Evolutionary conservation across 2,113 vertebrate genomes (phyloP).

Genomic region (Pholis gunnellus): DNA sequence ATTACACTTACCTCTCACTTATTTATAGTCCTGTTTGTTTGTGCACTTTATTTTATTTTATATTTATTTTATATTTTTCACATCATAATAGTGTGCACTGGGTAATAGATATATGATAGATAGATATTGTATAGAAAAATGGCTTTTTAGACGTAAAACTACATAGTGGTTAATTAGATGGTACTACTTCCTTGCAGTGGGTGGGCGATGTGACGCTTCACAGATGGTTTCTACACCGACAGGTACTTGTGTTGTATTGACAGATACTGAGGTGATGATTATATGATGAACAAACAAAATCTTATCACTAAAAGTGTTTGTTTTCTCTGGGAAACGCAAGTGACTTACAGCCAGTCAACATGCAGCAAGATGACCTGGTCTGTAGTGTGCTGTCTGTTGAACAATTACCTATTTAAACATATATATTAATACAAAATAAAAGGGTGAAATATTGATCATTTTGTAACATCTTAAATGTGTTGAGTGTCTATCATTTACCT

Average conservation of each 20-base stretch:
- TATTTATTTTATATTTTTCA: too few species aligned
- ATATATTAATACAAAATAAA: background rate
- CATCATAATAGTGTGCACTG: too few species aligned
- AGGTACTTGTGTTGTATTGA: too few species aligned
- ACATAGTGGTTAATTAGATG: background rate
- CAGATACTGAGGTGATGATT: background rate
- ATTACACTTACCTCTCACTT: too few species aligned
- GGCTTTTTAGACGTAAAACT: background rate
- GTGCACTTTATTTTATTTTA: too few species aligned
- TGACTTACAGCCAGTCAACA: too few species aligned
- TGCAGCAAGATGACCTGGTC: background rate
- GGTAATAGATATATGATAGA: too few species aligned
- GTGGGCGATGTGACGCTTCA: background rate
- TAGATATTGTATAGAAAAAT: background rate
- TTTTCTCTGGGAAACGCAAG: background rate
- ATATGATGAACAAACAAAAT: background rate
- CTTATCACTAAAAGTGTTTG: background rate
- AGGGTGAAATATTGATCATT: slow-evolving; percentile 14
- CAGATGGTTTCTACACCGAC: background rate
- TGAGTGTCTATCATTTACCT: slow-evolving; percentile 25
- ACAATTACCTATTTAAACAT: background rate
- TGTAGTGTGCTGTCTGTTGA: background rate
- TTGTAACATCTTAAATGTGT: background rate
- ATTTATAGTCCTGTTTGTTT: too few species aligned
- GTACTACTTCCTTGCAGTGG: background rate